These are phyloP conservation scores for Silurus asotus DNA, from an alignment of 2,113 vertebrate genomes.

Conservation along the genomic window DNA sequence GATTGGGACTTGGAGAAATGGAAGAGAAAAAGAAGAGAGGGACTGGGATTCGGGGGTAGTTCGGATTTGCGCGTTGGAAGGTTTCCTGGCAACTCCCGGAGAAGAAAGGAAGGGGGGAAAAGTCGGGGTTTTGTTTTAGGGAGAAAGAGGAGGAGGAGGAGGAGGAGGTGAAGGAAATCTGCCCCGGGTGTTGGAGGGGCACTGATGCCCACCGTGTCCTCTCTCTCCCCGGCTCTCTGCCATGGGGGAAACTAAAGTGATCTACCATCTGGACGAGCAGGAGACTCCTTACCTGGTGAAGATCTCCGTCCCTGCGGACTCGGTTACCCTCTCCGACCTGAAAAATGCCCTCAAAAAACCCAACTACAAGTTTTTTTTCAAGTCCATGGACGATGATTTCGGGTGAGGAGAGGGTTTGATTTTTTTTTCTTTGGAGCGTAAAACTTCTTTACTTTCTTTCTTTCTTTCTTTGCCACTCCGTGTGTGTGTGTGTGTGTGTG, in stretches of 20 bases:
- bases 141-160: no score
- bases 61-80: slow-evolving; percentile 19
- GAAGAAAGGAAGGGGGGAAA: neutral
- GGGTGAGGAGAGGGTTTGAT: slow-evolving; percentile 74
- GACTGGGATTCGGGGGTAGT: neutral
- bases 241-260: slow-evolving; percentile 97
- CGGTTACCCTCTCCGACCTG: slow-evolving; percentile 92
- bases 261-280: slow-evolving; percentile 98
- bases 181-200: slow-evolving; percentile 35
- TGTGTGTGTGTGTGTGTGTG: neutral
- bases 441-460: neutral
- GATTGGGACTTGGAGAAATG: neutral
- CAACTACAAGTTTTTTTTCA: slow-evolving; percentile 98
- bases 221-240: slow-evolving; percentile 67
- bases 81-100: slow-evolving; percentile 33
- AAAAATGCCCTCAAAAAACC: slow-evolving; percentile 94
- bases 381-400: slow-evolving; percentile 98
- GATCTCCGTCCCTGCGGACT: slow-evolving; percentile 86
- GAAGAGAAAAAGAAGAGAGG: slow-evolving; percentile 8
- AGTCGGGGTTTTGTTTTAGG: neutral
- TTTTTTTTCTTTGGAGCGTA: neutral
- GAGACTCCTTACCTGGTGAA: slow-evolving; percentile 97
- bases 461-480: neutral
- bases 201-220: slow-evolving; percentile 69
- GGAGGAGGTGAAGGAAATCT: neutral